phyloP scores from a whole-genome alignment of 2,888 invertebrate genomes.

The Ophioninae sp. region DNA sequence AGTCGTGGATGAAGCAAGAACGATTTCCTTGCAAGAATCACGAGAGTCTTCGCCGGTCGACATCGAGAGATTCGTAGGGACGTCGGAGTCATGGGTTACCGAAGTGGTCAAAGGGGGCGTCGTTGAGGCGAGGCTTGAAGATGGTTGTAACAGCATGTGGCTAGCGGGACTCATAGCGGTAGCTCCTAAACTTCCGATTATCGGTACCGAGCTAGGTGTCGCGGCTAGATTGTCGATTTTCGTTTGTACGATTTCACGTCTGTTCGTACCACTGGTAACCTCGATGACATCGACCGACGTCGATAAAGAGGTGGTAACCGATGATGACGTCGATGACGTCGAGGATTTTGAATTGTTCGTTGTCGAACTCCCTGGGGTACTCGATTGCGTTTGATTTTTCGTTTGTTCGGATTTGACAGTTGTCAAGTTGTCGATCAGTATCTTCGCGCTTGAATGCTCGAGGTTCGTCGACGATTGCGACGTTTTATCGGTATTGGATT shows the following conservation, averaged over 20 bases:
- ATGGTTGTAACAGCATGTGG: slow-evolving; percentile 58
- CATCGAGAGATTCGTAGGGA: slow-evolving; percentile 78
- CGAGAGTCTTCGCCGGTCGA: slow-evolving; percentile 71
- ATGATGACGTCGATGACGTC: slow-evolving; percentile 7
- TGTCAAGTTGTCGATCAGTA: slow-evolving; percentile 66
- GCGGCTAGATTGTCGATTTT: slow-evolving; percentile 72
- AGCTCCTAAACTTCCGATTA: slow-evolving; percentile 60
- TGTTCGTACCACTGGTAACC: slow-evolving; percentile 59
- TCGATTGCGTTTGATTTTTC: slow-evolving; percentile 57
- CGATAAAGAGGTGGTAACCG: slow-evolving; percentile 3
- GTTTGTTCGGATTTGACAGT: slow-evolving; percentile 61
- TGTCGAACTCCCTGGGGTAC: slow-evolving; percentile 32
- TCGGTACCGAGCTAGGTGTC: slow-evolving; percentile 60
- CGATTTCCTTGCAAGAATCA: slow-evolving; percentile 71
- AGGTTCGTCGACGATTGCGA: slow-evolving; percentile 39
- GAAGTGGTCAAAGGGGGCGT: slow-evolving; percentile 44
- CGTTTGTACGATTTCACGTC: slow-evolving; percentile 69
- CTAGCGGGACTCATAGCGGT: slow-evolving; percentile 58
- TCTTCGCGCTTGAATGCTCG: slow-evolving; percentile 64
- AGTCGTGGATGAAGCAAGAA: slow-evolving; percentile 28
- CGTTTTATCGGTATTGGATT: slow-evolving; percentile 65
- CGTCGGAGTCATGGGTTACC: slow-evolving; percentile 70
- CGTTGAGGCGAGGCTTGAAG: slow-evolving; percentile 48
- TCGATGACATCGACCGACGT: slow-evolving; percentile 57
- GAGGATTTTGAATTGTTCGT: slow-evolving; percentile 56